Evolutionary conservation across 1,140 invertebrate species (phyloP), one percentile per base, ranked within the genome.

Genomic region (Yoshiicerus persimilis): DNA sequence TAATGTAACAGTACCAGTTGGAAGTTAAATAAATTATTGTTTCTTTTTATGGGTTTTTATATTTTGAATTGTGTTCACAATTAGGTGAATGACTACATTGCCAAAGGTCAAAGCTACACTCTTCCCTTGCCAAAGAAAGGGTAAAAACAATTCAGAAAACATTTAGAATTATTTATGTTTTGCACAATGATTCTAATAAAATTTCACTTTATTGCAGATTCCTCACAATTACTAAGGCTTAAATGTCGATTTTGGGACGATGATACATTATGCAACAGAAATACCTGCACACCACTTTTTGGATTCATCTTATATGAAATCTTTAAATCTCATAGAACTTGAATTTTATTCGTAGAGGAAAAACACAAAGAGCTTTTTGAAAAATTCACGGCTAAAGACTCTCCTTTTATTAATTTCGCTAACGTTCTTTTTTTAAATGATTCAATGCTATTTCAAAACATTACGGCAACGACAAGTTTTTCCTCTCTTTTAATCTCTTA

Each of bases 41-140:
- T 20, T 80, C 1, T 9, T 36, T 34, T 36, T 20, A 36, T n/a
- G 20, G 11, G 39, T 13, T 41, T 64, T 16, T 10, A 39, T 32
- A 39, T 39, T 6, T 16, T 83, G 4, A 4, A 25, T 4, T 20
- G 25, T 4, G 2, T 34, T 36, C 34, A 1, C 34, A 20, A 27
- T 85, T 36, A 85, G 84, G 84, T 88, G 11, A 88, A 88, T 80
- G 87, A 88, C 27, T 88, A 66, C 30, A 56, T 88, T 13, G 87
- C 87, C 20, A 27, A 88, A 20, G 87, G 87, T 13, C 86, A 87
- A 87, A 27, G 30, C 32, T 88, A 88, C 83, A 88, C 87, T 2
- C 47, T 88, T 8, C 25, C 36, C 11, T 27, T 88, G 11, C 87
- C 87, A 66, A 88, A 88, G 56, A 84, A 39, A 41, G 87, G 87